Conservation (phyloP, 2,113 vertebrate genomes). For the Barnardius zonarius region DNA sequence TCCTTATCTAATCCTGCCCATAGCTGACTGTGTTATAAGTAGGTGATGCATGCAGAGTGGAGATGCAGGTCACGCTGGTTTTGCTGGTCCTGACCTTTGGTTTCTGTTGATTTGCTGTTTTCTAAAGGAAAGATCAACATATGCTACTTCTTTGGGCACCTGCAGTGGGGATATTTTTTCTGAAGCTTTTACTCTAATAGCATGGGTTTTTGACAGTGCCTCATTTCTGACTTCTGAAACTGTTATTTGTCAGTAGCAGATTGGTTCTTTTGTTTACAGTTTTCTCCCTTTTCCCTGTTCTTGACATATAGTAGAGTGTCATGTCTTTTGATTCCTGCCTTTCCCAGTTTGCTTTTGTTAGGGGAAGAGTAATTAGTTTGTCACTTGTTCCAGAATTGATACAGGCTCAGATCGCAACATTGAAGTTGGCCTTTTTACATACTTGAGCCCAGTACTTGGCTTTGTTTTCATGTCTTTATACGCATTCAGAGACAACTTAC, state of each 20-base stretch:
- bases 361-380: background rate
- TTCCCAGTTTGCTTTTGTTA: background rate
- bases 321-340: background rate
- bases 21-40: background rate
- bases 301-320: background rate
- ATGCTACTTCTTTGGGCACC: background rate
- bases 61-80: background rate
- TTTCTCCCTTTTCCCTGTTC: background rate
- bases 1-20: background rate
- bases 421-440: background rate
- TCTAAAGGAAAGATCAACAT: background rate
- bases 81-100: background rate
- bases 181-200: background rate
- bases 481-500: background rate
- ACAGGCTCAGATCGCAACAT: background rate
- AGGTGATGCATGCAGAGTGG: background rate
- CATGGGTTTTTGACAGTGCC: background rate
- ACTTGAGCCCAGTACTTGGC: background rate
- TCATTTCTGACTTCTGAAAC: background rate
- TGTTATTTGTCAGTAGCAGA: background rate
- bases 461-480: background rate
- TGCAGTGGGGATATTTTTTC: background rate
- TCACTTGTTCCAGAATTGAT: background rate
- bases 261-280: background rate
- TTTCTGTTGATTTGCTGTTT: background rate